Evolutionary conservation across 2,797 vertebrate genomes (phyloP).

Genomic region (Brotogeris chrysoptera): DNA sequence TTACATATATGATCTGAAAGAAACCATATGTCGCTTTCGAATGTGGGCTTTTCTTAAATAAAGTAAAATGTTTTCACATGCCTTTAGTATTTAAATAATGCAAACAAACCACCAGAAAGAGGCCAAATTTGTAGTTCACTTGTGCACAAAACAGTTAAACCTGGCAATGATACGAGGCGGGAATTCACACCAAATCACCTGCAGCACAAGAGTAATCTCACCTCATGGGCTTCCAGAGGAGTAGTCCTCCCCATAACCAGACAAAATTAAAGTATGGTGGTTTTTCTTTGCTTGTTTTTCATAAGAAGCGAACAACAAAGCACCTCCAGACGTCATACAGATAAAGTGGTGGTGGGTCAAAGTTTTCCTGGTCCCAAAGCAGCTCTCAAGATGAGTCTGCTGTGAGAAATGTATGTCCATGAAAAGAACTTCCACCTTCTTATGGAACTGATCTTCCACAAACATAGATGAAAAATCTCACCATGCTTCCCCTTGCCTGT

Average conservation of each 20-base stretch:
- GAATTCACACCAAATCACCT: not conserved
- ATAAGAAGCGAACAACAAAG: not conserved
- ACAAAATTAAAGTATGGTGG: not conserved
- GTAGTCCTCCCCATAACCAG: not conserved
- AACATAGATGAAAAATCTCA: accelerated
- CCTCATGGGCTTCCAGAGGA: not conserved
- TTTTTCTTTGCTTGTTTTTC: not conserved
- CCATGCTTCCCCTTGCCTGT: accelerated
- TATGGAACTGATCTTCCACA: not conserved
- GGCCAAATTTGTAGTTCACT: not conserved
- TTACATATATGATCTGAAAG: not conserved
- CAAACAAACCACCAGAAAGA: not conserved
- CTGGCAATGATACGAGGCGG: not conserved
- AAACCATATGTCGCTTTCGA: not conserved
- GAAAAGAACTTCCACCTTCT: not conserved
- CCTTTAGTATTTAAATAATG: not conserved
- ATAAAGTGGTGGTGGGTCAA: not conserved
- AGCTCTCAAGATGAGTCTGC: not conserved
- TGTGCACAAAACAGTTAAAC: not conserved
- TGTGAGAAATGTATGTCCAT: not conserved
- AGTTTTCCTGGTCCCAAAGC: not conserved
- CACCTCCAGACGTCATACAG: not conserved
- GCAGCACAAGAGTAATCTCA: not conserved
- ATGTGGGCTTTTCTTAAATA: not conserved
- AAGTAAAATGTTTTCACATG: not conserved